Conservation (phyloP, 2,888 invertebrate genomes). For the Philopedon plagiatum region DNA sequence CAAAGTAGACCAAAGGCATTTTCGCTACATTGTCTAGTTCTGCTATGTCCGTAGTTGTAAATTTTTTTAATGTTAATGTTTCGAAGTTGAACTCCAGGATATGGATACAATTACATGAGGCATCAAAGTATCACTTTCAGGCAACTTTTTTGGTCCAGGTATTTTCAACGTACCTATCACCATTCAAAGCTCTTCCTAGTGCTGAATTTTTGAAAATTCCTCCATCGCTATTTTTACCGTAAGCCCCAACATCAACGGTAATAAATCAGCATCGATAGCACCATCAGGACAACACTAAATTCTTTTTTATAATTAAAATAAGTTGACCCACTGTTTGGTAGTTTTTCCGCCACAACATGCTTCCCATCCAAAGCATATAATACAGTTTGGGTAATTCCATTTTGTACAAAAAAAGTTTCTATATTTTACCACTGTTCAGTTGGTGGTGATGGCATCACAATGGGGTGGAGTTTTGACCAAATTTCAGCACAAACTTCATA, state of each 20-base stretch:
- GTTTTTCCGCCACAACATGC: background rate
- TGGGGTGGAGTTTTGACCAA: background rate
- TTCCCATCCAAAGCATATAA: slow-evolving; percentile 16
- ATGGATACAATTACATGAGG: slow-evolving; percentile 14
- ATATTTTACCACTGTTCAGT: background rate
- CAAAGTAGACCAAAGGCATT: too few relatives aligned
- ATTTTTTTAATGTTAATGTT: too few relatives aligned
- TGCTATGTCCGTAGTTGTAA: too few relatives aligned
- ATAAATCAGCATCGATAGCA: slow-evolving; percentile 13
- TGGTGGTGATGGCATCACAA: slow-evolving; percentile 1
- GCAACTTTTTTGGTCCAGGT: slow-evolving; percentile 6
- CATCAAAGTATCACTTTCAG: slow-evolving; percentile 6
- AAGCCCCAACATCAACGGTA: slow-evolving; percentile 1
- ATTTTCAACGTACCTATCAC: slow-evolving; percentile 9
- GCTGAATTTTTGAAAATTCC: background rate
- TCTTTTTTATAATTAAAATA: slow-evolving; percentile 23
- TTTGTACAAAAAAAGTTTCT: background rate
- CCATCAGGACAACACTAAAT: slow-evolving; percentile 5
- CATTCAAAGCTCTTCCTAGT: slow-evolving; percentile 19
- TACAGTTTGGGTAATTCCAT: slow-evolving; percentile 22
- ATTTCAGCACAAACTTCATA: slow-evolving; percentile 19
- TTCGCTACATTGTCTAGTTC: too few relatives aligned
- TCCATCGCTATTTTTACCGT: background rate
- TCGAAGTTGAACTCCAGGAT: too few relatives aligned
- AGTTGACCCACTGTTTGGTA: background rate